Evolutionary conservation across 2,113 vertebrate species (phyloP).

Genomic region (Calyptomena viridis): DNA sequence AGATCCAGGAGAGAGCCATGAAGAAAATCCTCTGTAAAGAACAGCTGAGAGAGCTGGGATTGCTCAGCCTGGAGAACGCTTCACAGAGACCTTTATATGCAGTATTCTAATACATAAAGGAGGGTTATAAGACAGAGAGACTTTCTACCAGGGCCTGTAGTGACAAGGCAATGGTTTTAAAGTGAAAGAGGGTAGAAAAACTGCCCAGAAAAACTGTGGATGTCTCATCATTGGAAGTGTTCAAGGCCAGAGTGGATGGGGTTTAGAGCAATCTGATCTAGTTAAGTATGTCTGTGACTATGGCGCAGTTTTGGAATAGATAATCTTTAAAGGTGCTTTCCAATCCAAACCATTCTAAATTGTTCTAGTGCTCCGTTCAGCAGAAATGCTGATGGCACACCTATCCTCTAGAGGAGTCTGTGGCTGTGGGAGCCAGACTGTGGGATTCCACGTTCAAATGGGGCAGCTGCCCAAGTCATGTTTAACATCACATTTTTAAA

Average conservation of each 20-base stretch:
- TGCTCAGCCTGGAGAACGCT: neutral
- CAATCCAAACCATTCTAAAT: neutral
- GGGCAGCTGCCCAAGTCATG: no score
- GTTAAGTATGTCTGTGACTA: neutral
- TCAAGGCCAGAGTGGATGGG: neutral
- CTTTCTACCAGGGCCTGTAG: neutral
- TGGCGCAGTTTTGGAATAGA: neutral
- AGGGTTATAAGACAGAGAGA: neutral
- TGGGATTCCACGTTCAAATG: neutral
- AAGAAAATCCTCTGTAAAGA: neutral
- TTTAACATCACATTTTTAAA: neutral
- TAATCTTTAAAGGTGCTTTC: neutral
- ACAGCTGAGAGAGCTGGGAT: neutral
- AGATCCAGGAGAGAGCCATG: neutral
- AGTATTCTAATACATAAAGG: neutral
- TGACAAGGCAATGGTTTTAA: neutral
- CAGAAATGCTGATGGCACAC: accelerated
- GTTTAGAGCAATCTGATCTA: neutral
- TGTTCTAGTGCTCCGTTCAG: neutral
- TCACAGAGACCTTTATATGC: neutral
- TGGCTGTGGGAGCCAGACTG: accelerated
- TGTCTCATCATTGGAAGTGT: neutral
- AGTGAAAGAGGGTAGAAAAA: neutral
- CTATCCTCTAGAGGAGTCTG: neutral
- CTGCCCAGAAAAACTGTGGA: neutral